phyloP scores from a whole-genome alignment of 2,888 invertebrate genomes.

The Achlya flavicornis region DNA sequence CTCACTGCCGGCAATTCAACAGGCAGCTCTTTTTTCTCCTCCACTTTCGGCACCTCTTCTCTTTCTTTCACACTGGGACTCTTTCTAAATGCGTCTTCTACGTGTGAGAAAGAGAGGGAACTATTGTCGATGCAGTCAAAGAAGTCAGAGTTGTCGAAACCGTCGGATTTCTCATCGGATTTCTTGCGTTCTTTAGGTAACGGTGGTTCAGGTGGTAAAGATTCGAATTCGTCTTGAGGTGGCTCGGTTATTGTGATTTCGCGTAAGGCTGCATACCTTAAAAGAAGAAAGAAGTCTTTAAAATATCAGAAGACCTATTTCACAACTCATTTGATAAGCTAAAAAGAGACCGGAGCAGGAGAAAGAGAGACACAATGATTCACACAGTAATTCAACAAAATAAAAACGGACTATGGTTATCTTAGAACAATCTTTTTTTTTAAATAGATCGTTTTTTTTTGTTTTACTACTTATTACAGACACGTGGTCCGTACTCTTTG shows the following conservation, averaged over 20 bases:
- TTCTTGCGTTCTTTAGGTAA: slow-evolving; percentile 76
- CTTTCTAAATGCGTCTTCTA: slow-evolving; percentile 80
- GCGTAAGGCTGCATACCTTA: slow-evolving; percentile 89
- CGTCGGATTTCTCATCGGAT: slow-evolving; percentile 81
- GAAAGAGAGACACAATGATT: no score
- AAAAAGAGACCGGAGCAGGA: no score
- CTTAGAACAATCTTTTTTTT: no score
- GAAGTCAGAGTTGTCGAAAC: slow-evolving; percentile 80
- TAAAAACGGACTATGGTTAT: no score
- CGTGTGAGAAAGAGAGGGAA: slow-evolving; percentile 77
- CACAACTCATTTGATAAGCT: no score
- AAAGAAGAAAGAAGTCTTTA: neutral
- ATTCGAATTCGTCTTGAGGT: slow-evolving; percentile 81
- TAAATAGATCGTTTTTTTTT: no score
- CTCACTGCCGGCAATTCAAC: slow-evolving; percentile 45
- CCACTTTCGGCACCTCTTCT: slow-evolving; percentile 63
- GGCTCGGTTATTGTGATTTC: slow-evolving; percentile 88
- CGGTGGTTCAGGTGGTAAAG: slow-evolving; percentile 65
- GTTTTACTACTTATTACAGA: no score
- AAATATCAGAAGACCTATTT: no score
- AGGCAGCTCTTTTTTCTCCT: slow-evolving; percentile 49
- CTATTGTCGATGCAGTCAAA: slow-evolving; percentile 82
- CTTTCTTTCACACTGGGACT: slow-evolving; percentile 72
- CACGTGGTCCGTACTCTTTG: no score
- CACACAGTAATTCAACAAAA: no score